Evolutionary conservation across 2,113 vertebrate species (phyloP), one percentile per base, ranked within the genome.

Genomic region (Aegithalos caudatus): DNA sequence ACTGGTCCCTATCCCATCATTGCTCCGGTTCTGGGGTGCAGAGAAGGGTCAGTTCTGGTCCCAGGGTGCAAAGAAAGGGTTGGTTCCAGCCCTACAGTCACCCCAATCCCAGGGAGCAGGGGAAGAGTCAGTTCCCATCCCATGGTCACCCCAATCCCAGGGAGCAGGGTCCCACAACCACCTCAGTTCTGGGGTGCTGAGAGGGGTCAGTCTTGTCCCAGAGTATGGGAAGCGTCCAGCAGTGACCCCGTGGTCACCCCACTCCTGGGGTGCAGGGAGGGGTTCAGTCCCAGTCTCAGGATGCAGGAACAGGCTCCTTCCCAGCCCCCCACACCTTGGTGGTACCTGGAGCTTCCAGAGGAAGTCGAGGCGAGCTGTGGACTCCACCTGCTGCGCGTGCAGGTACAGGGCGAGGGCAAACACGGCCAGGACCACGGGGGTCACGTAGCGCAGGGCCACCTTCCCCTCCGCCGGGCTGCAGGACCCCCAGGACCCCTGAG

Each of bases 291-390:
- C 54, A 33, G 21, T 16, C 10, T 33, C 24, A 33, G 64, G 23
- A 11, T 12, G 51, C 5, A 4, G 40, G 33, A 25, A 44, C 19
- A 44, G n/a, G 72, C 28, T 23, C 2, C 0, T 9, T 45, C 62
- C 21, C 5, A 14, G 19, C 17, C 37, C 76, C 61, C 16, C 65
- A 29, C 21, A 1, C 16, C 7, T 17, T 0, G 28, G 7, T 31
- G 22, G 4, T 98, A 99, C 99, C 99, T 99, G 99, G 92, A 99
- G 97, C 97, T 99, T 99, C 99, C 99, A 99, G 87, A 99, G 99
- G 97, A 99, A 99, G 97, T 99, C 99, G 6, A 99, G 98, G 72
- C 99, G 98, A 27, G 99, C 99, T 0, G 99, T 99, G 4, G 99
- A 99, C 96, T 99, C 99, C 14, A 99, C 99, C 98, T 99, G 99